These are phyloP conservation scores for Lycodopsis pacificus DNA, from an alignment of 2,797 vertebrate species.

Conservation along the genomic window DNA sequence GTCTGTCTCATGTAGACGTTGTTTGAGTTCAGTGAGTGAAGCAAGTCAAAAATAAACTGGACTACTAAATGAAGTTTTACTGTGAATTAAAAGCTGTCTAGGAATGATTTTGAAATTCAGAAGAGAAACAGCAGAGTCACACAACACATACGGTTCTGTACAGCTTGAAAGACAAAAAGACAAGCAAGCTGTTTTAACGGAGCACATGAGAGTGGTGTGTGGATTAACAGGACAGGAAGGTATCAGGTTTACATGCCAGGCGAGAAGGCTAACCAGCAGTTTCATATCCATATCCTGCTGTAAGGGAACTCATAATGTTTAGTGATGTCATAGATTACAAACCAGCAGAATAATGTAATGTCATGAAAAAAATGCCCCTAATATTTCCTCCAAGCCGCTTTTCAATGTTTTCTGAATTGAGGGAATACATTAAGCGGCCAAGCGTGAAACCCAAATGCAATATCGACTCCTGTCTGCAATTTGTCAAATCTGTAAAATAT, in stretches of 20 bases:
- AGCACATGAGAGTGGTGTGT: not conserved
- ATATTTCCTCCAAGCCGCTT: conserved; percentile 55
- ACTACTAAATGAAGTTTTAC: not conserved
- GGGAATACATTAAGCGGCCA: conserved; percentile 64
- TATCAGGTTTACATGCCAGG: not conserved
- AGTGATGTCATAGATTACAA: conserved; percentile 46
- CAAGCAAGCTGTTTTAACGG: not conserved
- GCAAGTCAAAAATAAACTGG: not conserved
- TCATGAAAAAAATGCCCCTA: conserved; percentile 44
- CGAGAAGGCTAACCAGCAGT: conserved; percentile 10
- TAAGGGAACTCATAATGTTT: conserved; percentile 23
- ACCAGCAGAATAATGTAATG: conserved; percentile 36
- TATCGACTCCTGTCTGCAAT: conserved; percentile 73
- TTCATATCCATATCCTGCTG: conserved; percentile 18
- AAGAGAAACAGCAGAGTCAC: not conserved
- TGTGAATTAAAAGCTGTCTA: not conserved
- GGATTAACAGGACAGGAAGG: not conserved
- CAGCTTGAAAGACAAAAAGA: not conserved
- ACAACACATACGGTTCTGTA: not conserved
- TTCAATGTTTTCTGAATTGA: conserved; percentile 61
- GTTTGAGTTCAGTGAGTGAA: not conserved
- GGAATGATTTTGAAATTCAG: not conserved
- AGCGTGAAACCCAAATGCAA: conserved; percentile 74
- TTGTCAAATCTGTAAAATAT: conserved; percentile 82
- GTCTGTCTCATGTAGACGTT: not conserved